Percentiles rank a stretch among this genome's conserved stretches.
Conservation (phyloP, 2,797 vertebrate genomes). For the Neomorphus geoffroyi region DNA sequence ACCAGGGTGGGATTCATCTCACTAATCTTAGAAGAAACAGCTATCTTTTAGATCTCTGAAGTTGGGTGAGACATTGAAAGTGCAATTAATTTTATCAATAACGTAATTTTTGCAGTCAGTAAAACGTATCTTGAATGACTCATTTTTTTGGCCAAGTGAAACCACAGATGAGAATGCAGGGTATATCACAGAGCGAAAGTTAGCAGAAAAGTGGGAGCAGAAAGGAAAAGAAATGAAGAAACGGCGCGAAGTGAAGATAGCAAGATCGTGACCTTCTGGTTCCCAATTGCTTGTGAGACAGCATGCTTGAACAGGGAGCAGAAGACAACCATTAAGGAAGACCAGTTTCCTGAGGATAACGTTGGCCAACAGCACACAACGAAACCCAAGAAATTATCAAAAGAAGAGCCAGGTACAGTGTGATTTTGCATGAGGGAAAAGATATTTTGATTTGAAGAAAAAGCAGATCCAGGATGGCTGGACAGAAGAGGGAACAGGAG, state of each 20-base stretch:
- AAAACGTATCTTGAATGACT: background rate
- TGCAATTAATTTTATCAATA: background rate
- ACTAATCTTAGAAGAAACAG: background rate
- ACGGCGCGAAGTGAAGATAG: background rate
- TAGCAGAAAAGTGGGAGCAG: background rate
- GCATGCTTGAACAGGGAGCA: background rate
- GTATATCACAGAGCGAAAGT: background rate
- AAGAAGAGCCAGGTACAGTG: background rate
- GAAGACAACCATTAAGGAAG: background rate
- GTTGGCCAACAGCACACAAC: background rate
- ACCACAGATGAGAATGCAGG: background rate
- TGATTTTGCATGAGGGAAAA: background rate
- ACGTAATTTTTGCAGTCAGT: background rate
- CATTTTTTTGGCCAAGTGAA: background rate
- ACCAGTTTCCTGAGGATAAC: background rate
- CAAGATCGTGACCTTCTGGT: background rate
- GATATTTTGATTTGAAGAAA: background rate
- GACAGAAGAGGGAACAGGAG: background rate
- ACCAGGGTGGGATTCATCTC: background rate
- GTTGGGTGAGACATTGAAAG: background rate
- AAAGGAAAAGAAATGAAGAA: background rate
- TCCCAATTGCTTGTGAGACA: background rate
- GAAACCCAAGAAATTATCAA: background rate
- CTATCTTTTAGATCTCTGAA: background rate
- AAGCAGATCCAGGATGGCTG: background rate